Conservation (phyloP, 2,888 invertebrate genomes). For the Diogma glabrata region DNA sequence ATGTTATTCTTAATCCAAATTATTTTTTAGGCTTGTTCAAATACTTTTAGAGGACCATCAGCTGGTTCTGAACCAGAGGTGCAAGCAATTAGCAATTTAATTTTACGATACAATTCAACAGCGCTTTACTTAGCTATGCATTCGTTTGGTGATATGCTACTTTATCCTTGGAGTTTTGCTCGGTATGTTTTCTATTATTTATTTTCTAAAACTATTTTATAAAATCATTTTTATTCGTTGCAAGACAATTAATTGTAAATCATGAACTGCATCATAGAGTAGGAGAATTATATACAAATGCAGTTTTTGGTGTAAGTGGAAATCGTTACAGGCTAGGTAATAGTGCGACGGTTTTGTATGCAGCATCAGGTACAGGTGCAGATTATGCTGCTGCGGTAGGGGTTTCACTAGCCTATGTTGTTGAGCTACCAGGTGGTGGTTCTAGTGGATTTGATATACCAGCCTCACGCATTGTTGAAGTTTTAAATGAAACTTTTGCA, state of each 20-base stretch:
- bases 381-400: slow-evolving; percentile 48
- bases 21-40: not conserved
- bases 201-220: too few species aligned
- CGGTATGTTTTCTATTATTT: too few species aligned
- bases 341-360: slow-evolving; percentile 38
- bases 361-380: slow-evolving; percentile 49
- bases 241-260: slow-evolving; percentile 2
- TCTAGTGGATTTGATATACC: slow-evolving; percentile 45
- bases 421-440: slow-evolving; percentile 46
- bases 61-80: slow-evolving; percentile 59
- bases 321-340: slow-evolving; percentile 34
- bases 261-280: not conserved
- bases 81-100: slow-evolving; percentile 43
- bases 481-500: slow-evolving; percentile 47
- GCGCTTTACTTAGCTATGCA: slow-evolving; percentile 62
- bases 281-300: not conserved
- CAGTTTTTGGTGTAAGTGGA: not conserved
- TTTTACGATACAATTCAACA: slow-evolving; percentile 39
- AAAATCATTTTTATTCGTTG: not conserved
- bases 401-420: slow-evolving; percentile 47
- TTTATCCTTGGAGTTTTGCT: slow-evolving; percentile 56
- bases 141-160: slow-evolving; percentile 55
- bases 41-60: slow-evolving; percentile 44
- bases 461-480: slow-evolving; percentile 41
- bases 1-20: too few species aligned